Conservation (phyloP, 2,888 invertebrate species). For the Quadroppia sp. region DNA sequence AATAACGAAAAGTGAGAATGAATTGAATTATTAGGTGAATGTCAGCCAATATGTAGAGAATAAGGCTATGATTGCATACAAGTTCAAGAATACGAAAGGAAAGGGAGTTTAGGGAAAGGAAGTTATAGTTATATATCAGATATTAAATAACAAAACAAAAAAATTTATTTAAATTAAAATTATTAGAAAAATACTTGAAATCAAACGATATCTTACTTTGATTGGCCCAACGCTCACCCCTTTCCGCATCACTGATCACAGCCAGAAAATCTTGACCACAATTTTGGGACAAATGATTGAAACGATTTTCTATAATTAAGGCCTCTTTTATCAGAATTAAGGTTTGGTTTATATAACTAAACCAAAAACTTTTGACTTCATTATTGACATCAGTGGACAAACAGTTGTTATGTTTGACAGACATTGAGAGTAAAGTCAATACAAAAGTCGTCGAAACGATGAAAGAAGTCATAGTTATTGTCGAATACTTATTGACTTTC, state of each 20-base stretch:
- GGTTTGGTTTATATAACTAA: constrained; percentile 4
- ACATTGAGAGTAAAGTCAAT: background rate
- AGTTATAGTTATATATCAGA: background rate
- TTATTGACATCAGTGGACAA: background rate
- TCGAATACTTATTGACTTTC: too few species aligned
- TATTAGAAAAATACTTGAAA: background rate
- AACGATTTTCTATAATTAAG: background rate
- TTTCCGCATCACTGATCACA: background rate
- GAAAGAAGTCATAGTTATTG: background rate
- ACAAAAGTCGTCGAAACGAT: background rate
- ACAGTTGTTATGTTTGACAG: background rate
- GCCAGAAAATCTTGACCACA: background rate
- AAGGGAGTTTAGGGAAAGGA: background rate
- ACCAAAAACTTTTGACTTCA: constrained; percentile 13
- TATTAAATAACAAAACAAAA: background rate
- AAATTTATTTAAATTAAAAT: too few species aligned
- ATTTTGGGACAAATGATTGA: background rate
- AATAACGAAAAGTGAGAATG: too few species aligned
- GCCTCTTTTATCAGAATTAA: background rate
- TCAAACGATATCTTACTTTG: constrained; percentile 3
- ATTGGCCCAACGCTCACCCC: constrained; percentile 5
- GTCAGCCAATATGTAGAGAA: background rate
- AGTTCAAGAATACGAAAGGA: background rate
- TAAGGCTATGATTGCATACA: background rate
- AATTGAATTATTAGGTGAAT: constrained; percentile 10